A percentile compares a stretch with the other conserved stretches of the same genome.
phyloP scores from a whole-genome alignment of 1,140 invertebrate genomes.

The Oncopodura yosiiana region DNA sequence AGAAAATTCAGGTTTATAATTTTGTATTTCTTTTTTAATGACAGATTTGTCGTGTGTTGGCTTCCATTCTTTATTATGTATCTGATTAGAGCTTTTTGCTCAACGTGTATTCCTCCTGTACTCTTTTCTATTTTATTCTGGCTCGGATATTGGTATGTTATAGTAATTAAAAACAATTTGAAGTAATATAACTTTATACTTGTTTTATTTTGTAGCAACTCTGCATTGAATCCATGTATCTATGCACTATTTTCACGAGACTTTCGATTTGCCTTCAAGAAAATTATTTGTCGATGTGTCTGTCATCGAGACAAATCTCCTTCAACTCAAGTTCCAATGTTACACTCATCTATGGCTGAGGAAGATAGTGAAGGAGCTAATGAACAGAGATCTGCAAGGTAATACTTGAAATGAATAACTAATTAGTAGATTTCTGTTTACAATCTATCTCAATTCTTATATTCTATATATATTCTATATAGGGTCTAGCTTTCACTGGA shows the following conservation, averaged over 20 bases:
- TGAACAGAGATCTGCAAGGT: no score
- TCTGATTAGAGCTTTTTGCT: constrained; percentile 70
- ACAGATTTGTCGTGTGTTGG: no score
- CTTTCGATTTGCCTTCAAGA: constrained; percentile 83
- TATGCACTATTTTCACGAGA: constrained; percentile 62
- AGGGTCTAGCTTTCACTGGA: no score
- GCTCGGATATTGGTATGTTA: constrained; percentile 95
- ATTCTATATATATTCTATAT: no score
- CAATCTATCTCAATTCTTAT: no score
- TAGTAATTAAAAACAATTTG: no score
- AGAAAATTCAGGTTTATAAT: no score
- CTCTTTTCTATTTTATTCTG: constrained; percentile 88
- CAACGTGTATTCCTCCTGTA: constrained; percentile 63
- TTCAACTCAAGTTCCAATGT: constrained; percentile 34
- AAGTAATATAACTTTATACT: no score
- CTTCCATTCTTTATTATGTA: constrained; percentile 92
- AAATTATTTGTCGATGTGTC: constrained; percentile 74
- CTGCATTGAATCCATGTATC: constrained; percentile 28
- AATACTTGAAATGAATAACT: no score
- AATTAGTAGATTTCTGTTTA: no score
- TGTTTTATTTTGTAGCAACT: no score
- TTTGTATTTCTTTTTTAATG: no score
- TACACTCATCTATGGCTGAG: constrained; percentile 37
- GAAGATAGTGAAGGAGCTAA: constrained; percentile 37
- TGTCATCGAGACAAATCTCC: constrained; percentile 43